These are phyloP conservation scores for Pollenia angustigena DNA, from an alignment of 2,888 invertebrate species.

Conservation along the genomic window DNA sequence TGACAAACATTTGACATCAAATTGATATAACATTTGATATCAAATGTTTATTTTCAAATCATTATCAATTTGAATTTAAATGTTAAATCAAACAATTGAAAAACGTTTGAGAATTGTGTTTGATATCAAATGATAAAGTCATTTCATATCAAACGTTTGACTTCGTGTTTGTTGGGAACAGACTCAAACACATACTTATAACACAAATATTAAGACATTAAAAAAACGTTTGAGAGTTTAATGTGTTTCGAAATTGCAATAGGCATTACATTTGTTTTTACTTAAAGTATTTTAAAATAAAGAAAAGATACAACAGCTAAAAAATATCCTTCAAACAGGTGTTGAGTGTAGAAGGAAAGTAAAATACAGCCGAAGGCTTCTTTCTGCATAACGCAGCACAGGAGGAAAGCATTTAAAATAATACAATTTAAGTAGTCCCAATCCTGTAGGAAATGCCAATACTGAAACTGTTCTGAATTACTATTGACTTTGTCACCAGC, in stretches of 20 bases:
- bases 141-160: too few species aligned
- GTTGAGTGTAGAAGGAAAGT: conserved; percentile 31
- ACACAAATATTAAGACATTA: conserved; percentile 9
- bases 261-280: conserved; percentile 40
- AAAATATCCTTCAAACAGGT: conserved; percentile 61
- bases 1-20: too few species aligned
- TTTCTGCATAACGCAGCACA: conserved; percentile 16
- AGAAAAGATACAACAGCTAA: background rate
- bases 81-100: too few species aligned
- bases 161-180: too few species aligned
- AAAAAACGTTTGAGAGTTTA: background rate
- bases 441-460: too few species aligned
- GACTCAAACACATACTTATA: background rate
- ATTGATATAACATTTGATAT: too few species aligned
- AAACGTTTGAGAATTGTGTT: too few species aligned
- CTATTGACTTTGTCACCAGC: too few species aligned
- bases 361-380: conserved; percentile 35
- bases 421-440: conserved; percentile 47
- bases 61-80: too few species aligned
- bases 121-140: too few species aligned
- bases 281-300: background rate
- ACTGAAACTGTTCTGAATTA: too few species aligned
- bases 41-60: too few species aligned
- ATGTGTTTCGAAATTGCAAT: conserved; percentile 31
- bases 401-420: conserved; percentile 35